These are phyloP conservation scores for Trachelus iudaicus DNA, from an alignment of 2,888 invertebrate species.

Conservation along the genomic window DNA sequence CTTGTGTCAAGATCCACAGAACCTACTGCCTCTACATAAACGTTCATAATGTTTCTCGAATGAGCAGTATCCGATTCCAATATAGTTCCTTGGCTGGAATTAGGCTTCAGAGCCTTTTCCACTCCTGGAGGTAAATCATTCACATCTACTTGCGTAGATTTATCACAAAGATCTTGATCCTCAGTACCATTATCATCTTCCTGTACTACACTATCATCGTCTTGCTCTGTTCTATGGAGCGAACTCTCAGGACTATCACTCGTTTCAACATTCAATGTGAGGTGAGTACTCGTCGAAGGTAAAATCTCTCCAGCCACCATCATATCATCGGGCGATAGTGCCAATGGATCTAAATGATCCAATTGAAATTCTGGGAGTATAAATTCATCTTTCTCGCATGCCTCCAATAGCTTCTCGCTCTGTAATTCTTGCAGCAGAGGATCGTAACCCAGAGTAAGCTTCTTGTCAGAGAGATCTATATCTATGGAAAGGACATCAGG, in stretches of 20 bases:
- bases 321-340: constrained; percentile 52
- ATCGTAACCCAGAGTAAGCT: constrained; percentile 50
- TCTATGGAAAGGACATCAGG: constrained; percentile 49
- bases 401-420: constrained; percentile 50
- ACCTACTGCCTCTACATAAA: constrained; percentile 13
- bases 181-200: not conserved
- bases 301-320: constrained; percentile 56
- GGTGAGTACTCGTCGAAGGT: constrained; percentile 45
- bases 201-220: not conserved
- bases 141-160: constrained; percentile 25
- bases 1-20: constrained; percentile 10
- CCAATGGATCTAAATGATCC: constrained; percentile 53
- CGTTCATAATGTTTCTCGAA: constrained; percentile 9
- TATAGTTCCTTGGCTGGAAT: not conserved
- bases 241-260: not conserved
- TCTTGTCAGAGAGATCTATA: constrained; percentile 50
- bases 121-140: constrained; percentile 22
- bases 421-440: constrained; percentile 52
- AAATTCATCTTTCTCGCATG: constrained; percentile 52
- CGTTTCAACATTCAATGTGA: not conserved
- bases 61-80: not conserved
- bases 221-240: not conserved
- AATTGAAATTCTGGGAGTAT: constrained; percentile 54
- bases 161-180: constrained; percentile 18
- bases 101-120: constrained; percentile 9